Percentiles rank a stretch among this genome's conserved stretches.
Evolutionary conservation across 2,888 invertebrate species (phyloP).

Genomic region (Melipona bicolor): DNA sequence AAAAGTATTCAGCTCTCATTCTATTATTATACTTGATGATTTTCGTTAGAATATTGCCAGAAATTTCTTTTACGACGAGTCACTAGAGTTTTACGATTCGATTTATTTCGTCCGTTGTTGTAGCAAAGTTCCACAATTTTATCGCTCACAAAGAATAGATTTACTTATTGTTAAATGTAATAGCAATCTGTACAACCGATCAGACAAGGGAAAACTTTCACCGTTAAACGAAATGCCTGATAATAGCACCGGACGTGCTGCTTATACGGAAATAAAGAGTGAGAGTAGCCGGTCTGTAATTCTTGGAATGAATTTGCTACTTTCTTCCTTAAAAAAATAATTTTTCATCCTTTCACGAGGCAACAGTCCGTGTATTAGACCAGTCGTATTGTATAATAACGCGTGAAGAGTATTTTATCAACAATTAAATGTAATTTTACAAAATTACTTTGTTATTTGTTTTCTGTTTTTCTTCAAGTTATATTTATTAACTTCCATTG

Average conservation of each 20-base stretch:
- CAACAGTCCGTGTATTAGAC: constrained; percentile 3
- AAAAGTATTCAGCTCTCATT: not conserved
- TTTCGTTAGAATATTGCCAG: not conserved
- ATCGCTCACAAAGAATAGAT: constrained; percentile 13
- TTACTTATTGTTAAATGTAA: constrained; percentile 22
- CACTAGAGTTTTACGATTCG: not conserved
- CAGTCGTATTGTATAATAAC: not conserved
- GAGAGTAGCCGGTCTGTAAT: constrained; percentile 51
- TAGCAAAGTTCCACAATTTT: constrained; percentile 32
- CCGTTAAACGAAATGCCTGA: constrained; percentile 57
- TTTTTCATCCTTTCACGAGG: constrained; percentile 44
- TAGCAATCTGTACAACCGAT: constrained; percentile 3
- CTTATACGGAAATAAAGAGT: constrained; percentile 53
- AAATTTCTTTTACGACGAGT: not conserved
- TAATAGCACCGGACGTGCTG: constrained; percentile 46
- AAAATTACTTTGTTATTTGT: not conserved
- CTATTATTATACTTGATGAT: not conserved
- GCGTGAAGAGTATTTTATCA: not conserved
- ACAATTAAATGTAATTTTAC: not conserved
- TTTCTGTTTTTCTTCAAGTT: not conserved
- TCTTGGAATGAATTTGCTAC: constrained; percentile 29
- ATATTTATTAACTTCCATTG: not conserved
- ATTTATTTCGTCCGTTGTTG: not conserved
- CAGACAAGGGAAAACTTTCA: constrained; percentile 61
- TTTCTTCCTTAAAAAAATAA: constrained; percentile 45